Conservation (phyloP, 2,888 invertebrate genomes). For the Catocala sponsa region DNA sequence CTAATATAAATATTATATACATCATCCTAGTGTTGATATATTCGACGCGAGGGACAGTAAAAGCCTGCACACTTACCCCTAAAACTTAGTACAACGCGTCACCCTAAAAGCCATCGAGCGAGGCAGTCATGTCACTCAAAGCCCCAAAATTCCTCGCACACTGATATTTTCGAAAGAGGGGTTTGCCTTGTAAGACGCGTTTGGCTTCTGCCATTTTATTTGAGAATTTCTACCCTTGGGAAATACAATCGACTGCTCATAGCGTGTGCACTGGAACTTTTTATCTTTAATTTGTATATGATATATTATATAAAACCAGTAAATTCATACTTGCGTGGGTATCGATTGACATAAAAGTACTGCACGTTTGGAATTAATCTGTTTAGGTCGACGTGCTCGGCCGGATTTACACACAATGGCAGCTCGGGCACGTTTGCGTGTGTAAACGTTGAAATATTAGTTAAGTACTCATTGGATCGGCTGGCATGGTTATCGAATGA, state of each 20-base stretch:
- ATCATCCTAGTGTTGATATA: background rate
- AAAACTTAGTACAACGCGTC: slow-evolving; percentile 26
- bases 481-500: slow-evolving; percentile 61
- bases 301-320: slow-evolving; percentile 36
- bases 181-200: slow-evolving; percentile 60
- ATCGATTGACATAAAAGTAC: slow-evolving; percentile 47
- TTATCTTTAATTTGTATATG: slow-evolving; percentile 50
- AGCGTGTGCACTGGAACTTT: slow-evolving; percentile 49
- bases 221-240: slow-evolving; percentile 62
- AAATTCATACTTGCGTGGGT: slow-evolving; percentile 42
- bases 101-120: slow-evolving; percentile 61
- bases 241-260: slow-evolving; percentile 59
- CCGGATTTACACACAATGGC: slow-evolving; percentile 79
- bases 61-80: slow-evolving; percentile 22
- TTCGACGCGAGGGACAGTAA: slow-evolving; percentile 15
- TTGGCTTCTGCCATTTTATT: slow-evolving; percentile 61
- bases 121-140: slow-evolving; percentile 66
- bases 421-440: slow-evolving; percentile 68
- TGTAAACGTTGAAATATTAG: slow-evolving; percentile 76
- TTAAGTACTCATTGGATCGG: slow-evolving; percentile 60
- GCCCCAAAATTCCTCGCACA: slow-evolving; percentile 66
- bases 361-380: slow-evolving; percentile 67
- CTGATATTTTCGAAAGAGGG: slow-evolving; percentile 67
- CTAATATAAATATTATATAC: too few species aligned
- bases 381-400: slow-evolving; percentile 71